Conservation (phyloP, 2,797 vertebrate genomes). For the Cyclura pinguis region DNA sequence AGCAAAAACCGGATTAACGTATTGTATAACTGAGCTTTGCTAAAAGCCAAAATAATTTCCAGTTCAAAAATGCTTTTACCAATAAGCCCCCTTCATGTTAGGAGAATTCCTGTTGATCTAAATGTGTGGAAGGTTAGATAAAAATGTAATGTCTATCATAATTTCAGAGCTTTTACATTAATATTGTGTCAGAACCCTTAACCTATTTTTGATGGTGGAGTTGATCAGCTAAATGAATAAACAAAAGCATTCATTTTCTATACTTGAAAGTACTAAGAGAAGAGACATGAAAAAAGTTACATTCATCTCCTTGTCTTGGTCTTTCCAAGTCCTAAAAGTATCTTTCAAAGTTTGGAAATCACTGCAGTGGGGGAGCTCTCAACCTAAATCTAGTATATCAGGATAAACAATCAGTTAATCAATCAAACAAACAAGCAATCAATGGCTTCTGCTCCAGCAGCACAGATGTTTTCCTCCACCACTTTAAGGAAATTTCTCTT, state of each 20-base stretch:
- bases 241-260: neutral
- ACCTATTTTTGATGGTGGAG: neutral
- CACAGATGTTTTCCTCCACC: neutral
- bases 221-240: neutral
- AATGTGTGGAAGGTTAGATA: slow-evolving; percentile 9
- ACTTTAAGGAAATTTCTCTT: neutral
- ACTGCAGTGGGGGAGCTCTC: neutral
- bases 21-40: neutral
- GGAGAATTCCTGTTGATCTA: neutral
- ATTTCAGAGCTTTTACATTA: neutral
- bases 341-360: neutral
- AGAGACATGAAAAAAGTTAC: neutral
- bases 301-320: neutral
- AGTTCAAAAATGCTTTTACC: slow-evolving; percentile 13
- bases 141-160: neutral
- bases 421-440: neutral
- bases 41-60: slow-evolving; percentile 40
- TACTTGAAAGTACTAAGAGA: neutral
- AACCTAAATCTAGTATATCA: neutral
- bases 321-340: neutral
- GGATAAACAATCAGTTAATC: neutral
- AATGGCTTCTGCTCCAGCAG: neutral
- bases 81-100: neutral
- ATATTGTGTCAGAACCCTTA: neutral
- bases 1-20: slow-evolving; percentile 55